A percentile compares a stretch with the other conserved stretches of the same genome.
phyloP scores from a whole-genome alignment of 1,140 invertebrate genomes.

The Aphaenogaster rudis region DNA sequence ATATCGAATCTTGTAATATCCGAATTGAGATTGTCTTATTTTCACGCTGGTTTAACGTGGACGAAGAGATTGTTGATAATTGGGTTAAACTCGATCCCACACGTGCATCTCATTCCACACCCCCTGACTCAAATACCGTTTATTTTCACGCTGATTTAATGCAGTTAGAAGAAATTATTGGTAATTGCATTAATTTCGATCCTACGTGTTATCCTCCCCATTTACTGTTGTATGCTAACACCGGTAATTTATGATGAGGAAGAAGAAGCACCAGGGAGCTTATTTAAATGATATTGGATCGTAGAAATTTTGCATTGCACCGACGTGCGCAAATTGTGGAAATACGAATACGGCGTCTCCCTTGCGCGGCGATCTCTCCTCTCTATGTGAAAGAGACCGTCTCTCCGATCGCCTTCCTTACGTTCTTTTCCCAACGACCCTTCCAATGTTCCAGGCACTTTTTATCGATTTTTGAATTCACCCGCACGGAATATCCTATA shows the following conservation, averaged over 20 bases:
- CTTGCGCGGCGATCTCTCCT: not conserved
- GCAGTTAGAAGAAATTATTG: not conserved
- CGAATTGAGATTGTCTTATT: constrained; percentile 6
- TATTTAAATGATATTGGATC: constrained; percentile 54
- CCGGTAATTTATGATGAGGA: constrained; percentile 24
- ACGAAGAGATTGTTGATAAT: constrained; percentile 23
- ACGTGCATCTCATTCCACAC: not conserved
- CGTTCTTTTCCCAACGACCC: constrained; percentile 38
- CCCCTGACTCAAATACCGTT: no score
- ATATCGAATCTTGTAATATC: constrained; percentile 38
- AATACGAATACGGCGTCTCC: constrained; percentile 32
- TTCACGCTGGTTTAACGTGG: not conserved
- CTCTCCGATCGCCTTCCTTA: constrained; percentile 28
- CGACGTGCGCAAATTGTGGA: constrained; percentile 40
- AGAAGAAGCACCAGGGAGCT: constrained; percentile 1
- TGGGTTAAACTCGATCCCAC: constrained; percentile 11
- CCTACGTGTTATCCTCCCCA: not conserved
- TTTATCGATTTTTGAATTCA: constrained; percentile 64
- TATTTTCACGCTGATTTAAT: constrained; percentile 29
- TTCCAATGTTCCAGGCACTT: constrained; percentile 51
- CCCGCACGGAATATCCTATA: constrained; percentile 60
- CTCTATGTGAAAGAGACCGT: constrained; percentile 33
- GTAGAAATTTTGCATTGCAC: constrained; percentile 29
- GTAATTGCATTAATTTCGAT: constrained; percentile 38
- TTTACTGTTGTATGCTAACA: not conserved